Evolutionary conservation across 2,797 vertebrate species (phyloP).

Genomic region (Coranthus polyacanthus): DNA sequence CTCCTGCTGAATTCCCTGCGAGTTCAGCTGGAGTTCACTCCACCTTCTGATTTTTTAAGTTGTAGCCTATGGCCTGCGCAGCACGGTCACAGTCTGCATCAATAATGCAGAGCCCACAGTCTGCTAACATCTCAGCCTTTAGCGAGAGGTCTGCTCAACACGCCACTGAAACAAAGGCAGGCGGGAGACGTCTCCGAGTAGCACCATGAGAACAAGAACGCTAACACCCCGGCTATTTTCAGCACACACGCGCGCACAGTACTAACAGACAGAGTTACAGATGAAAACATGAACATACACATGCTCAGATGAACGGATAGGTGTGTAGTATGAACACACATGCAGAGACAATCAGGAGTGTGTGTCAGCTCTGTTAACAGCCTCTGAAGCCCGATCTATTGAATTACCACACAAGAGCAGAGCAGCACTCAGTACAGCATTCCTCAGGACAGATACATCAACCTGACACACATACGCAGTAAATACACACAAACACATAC

Average conservation of each 20-base stretch:
- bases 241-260: conserved; percentile 8
- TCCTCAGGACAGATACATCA: conserved; percentile 15
- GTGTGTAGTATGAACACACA: conserved; percentile 12
- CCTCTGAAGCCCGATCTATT: conserved; percentile 40
- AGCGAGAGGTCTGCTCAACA: conserved; percentile 49
- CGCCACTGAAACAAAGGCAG: conserved; percentile 43
- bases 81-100: conserved; percentile 67
- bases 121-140: conserved; percentile 64
- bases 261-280: not conserved
- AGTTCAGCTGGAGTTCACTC: conserved; percentile 75
- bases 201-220: conserved; percentile 36
- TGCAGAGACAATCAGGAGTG: conserved; percentile 18
- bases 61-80: conserved; percentile 64
- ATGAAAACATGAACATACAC: conserved; percentile 15
- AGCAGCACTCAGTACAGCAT: conserved; percentile 32
- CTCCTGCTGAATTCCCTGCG: conserved; percentile 45
- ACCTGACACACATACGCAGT: conserved; percentile 15
- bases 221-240: conserved; percentile 36
- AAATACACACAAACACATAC: conserved; percentile 5
- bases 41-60: conserved; percentile 63
- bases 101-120: conserved; percentile 75
- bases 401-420: conserved; percentile 43
- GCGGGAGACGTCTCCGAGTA: conserved; percentile 42
- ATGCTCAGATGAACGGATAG: conserved; percentile 28
- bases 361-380: conserved; percentile 30